Base-by-base conservation (phyloP, 2,113 vertebrate genomes). In the Brachyhypopomus occidentalis region DNA sequence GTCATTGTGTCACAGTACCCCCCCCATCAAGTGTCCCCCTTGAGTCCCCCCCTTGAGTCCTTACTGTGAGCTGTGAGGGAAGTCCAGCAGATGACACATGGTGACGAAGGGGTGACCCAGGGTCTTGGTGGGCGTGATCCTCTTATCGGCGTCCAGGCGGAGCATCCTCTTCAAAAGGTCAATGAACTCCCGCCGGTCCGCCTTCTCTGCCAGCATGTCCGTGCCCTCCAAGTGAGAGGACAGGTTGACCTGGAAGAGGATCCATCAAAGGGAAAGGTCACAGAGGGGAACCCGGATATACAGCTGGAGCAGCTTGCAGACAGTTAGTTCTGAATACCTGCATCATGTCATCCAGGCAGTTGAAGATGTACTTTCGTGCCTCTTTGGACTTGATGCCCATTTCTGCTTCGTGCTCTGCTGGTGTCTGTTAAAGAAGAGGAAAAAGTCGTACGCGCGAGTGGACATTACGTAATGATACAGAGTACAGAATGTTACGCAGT, bases 321-420 rank as follows among this genome's bases (percentile, higher is more conserved):
- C 11, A 0, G 16, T 41, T 19, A 48, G 41, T 45, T 72, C 45
- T 25, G 72, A 63, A 58, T 85, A 98, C 97, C 95, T 99, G 97
- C 88, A 97, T 98, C 97, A 99, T 98, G 87, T 99, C 97, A 92
- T 99, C 97, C 88, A 99, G 94, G 91, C 97, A 99, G 89, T 99
- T 99, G 87, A 99, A 99, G 87, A 99, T 98, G 38, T 99, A 99
- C 89, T 99, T 99, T 86, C 97, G 94, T 76, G 97, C 97, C 92
- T 99, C 97, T 90, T 98, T 99, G 64, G 97, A 99, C 92, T 98
- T 98, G 86, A 98, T 97, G 79, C 96, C 97, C 88, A 97, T 98
- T 88, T 99, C 97, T 86, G 96, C 93, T 91, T 99, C 97, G 87
- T 98, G 97, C 84, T 99, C 97, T 85, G 97, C 85, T 8, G 97